These are phyloP conservation scores for Chaenocephalus aceratus DNA, from an alignment of 2,113 vertebrate species.

Conservation along the genomic window DNA sequence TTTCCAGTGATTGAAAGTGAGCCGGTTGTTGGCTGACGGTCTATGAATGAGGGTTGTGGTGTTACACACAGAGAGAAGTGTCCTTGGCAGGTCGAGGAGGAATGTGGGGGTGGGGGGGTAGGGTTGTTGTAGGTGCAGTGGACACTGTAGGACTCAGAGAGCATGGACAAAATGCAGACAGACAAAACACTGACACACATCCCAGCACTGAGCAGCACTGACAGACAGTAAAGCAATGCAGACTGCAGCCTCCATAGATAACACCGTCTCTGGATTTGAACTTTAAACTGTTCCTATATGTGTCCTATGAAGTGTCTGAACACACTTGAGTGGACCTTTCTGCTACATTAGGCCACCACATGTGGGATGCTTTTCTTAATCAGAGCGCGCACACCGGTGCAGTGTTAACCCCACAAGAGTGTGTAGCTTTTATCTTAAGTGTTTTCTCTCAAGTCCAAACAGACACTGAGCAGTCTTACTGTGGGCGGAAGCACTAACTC, in stretches of 20 bases:
- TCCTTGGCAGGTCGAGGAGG: conserved; percentile 19
- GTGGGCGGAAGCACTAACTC: conserved; percentile 37
- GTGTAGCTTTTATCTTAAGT: conserved; percentile 47
- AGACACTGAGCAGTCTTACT: conserved; percentile 31
- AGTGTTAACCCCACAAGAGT: conserved; percentile 34
- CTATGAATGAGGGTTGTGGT: conserved; percentile 8
- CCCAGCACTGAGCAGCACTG: conserved; percentile 36
- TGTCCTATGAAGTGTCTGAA: background rate
- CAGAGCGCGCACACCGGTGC: background rate
- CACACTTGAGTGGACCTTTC: background rate
- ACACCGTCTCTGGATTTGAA: conserved; percentile 1
- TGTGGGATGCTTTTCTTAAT: conserved; percentile 21
- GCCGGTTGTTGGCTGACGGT: conserved; percentile 5
- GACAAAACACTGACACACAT: conserved; percentile 31
- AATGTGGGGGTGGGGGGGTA: conserved; percentile 12
- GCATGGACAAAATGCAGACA: background rate
- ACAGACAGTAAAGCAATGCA: conserved; percentile 57
- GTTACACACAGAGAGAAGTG: conserved; percentile 17
- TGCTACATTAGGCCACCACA: background rate
- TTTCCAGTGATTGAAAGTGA: conserved; percentile 62
- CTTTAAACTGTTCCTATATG: background rate
- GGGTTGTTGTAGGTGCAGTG: conserved; percentile 32
- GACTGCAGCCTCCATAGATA: conserved; percentile 29
- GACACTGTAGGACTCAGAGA: conserved; percentile 15
- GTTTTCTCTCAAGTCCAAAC: conserved; percentile 50